Evolutionary conservation across 2,797 vertebrate genomes (phyloP).

Genomic region (Acanthurus leucopareius): DNA sequence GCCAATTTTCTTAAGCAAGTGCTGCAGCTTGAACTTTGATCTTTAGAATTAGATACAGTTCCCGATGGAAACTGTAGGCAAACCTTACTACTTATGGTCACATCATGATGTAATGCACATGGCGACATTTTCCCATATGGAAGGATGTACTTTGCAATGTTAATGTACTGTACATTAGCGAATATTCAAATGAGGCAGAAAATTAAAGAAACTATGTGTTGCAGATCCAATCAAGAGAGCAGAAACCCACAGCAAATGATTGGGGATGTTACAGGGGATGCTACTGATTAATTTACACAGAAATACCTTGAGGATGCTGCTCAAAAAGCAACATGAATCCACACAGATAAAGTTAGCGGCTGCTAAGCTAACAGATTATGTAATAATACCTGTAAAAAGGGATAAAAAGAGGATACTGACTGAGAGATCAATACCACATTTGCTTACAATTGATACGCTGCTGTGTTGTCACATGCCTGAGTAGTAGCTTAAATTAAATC

Average conservation of each 20-base stretch:
- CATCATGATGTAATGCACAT: slow-evolving; percentile 1
- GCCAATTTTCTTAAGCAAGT: slow-evolving; percentile 63
- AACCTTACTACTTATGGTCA: not conserved
- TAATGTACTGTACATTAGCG: slow-evolving; percentile 27
- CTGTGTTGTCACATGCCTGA: slow-evolving; percentile 16
- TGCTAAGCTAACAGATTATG: slow-evolving; percentile 43
- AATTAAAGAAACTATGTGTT: slow-evolving; percentile 28
- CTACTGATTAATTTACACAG: slow-evolving; percentile 64
- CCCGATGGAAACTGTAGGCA: not conserved
- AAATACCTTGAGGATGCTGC: slow-evolving; percentile 43
- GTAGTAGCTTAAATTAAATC: slow-evolving; percentile 25
- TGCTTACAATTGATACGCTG: slow-evolving; percentile 14
- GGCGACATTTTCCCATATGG: not conserved
- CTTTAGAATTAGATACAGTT: not conserved
- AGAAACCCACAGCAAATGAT: slow-evolving; percentile 47
- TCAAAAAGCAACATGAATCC: slow-evolving; percentile 56
- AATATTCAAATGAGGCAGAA: slow-evolving; percentile 39
- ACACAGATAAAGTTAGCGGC: slow-evolving; percentile 55
- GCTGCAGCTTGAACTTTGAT: slow-evolving; percentile 43
- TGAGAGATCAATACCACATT: slow-evolving; percentile 38
- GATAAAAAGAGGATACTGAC: slow-evolving; percentile 10
- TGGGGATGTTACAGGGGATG: slow-evolving; percentile 61
- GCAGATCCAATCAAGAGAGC: slow-evolving; percentile 42
- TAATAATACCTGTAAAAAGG: slow-evolving; percentile 51
- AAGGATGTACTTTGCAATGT: slow-evolving; percentile 22